Percentiles rank a stretch among this genome's conserved stretches.
Conservation (phyloP, 1,140 invertebrate genomes). For the Tetramorium alpestre region DNA sequence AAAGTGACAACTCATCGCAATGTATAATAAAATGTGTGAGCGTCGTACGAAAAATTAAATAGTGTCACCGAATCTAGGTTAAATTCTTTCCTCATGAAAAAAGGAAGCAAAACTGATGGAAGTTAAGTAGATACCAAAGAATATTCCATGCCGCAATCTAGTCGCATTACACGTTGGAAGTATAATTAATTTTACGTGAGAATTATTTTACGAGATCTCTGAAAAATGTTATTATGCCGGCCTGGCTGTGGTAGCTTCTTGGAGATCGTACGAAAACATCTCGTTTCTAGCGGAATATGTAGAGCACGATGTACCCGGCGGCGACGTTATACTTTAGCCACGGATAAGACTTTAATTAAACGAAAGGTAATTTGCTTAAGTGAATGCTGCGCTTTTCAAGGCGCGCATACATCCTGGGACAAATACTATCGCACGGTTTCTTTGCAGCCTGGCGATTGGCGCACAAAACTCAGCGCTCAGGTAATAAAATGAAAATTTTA, state of each 20-base stretch:
- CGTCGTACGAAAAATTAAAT: conserved; percentile 1
- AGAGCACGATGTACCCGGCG: background rate
- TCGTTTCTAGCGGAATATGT: conserved; percentile 44
- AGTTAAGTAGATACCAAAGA: conserved; percentile 13
- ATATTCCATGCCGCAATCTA: conserved; percentile 25
- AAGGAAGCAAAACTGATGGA: background rate
- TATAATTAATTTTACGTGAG: conserved; percentile 47
- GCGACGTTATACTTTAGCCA: conserved; percentile 42
- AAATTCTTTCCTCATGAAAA: background rate
- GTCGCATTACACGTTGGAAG: conserved; percentile 30
- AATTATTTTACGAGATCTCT: conserved; percentile 57
- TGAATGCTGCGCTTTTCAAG: conserved; percentile 50
- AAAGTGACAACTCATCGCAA: background rate
- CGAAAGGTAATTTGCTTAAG: conserved; percentile 58
- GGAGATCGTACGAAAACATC: conserved; percentile 44
- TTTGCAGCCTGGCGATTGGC: background rate
- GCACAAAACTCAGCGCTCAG: background rate
- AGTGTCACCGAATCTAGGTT: background rate
- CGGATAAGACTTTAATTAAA: conserved; percentile 59
- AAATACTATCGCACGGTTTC: conserved; percentile 45
- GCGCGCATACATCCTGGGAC: conserved; percentile 31
- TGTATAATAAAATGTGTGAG: background rate
- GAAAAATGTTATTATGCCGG: conserved; percentile 51
- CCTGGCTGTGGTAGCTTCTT: conserved; percentile 18
- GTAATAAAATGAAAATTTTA: conserved; percentile 59